Evolutionary conservation across 2,888 invertebrate genomes (phyloP).

Genomic region (Amphipyra tragopoginis): DNA sequence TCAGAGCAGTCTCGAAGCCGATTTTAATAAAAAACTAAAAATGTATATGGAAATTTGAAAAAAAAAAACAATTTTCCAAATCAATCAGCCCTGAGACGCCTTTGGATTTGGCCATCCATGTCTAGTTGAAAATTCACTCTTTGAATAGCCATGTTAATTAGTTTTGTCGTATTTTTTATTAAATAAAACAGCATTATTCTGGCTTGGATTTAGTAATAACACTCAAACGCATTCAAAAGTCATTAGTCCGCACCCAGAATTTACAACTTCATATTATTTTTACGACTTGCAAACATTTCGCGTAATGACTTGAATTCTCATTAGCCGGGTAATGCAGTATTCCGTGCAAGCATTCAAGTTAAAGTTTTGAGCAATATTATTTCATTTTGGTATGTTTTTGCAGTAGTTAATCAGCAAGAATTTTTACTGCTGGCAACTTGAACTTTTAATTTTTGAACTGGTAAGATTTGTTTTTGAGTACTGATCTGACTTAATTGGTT

Average conservation of each 20-base stretch:
- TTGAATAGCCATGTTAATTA: no score
- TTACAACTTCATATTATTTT: conserved; percentile 18
- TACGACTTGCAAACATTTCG: conserved; percentile 19
- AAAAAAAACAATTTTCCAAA: no score
- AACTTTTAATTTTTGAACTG: background rate
- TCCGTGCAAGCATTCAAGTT: conserved; percentile 24
- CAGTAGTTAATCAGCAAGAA: conserved; percentile 27
- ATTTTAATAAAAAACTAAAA: no score
- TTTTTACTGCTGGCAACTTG: conserved; percentile 17
- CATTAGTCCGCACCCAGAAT: conserved; percentile 1
- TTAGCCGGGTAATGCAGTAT: conserved; percentile 10
- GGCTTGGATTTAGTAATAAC: background rate
- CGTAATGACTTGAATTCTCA: conserved; percentile 18
- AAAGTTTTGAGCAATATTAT: conserved; percentile 29
- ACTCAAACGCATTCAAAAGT: conserved; percentile 17
- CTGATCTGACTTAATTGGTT: background rate
- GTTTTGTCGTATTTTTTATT: no score
- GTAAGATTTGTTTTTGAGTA: background rate
- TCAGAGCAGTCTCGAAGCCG: no score
- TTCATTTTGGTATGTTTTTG: conserved; percentile 23
- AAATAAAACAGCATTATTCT: background rate
- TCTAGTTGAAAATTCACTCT: no score
- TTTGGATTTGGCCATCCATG: no score
- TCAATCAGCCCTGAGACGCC: no score
- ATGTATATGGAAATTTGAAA: no score